Evolutionary conservation across 1,140 invertebrate genomes (phyloP), one percentile per base, ranked within the genome.

Genomic region (Drosophila pallidifrons): DNA sequence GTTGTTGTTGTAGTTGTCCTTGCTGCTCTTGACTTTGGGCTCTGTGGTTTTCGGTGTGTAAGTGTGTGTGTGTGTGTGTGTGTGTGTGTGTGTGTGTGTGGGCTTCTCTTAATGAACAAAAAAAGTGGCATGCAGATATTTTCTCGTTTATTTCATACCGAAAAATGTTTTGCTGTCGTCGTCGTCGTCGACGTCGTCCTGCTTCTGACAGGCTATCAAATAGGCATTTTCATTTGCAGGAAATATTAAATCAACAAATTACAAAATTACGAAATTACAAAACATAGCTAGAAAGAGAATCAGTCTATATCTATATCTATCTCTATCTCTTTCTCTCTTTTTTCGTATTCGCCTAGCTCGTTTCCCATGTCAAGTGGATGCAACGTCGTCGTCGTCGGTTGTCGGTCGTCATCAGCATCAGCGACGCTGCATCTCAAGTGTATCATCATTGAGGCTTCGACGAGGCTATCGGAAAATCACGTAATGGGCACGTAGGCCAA

Each of bases 401-500:
- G 20, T 20, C 20, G 20, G 20, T 20, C 61, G 57, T 32, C 52
- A 58, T 67, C 46, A 47, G 61, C 71, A 60, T 74, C 71, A 60
- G 54, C 49, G 55, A 51, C 35, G 46, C 64, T 70, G 64, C 74
- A 63, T 57, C 66, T 79, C 77, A 76, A 79, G 77, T 76, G 77
- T 73, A 65, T 57, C 68, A 45, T 61, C 75, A 64, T 75, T 61
- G 7, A 25, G 20, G 20, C 20, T 4, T 32, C 32, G 72, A 60
- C 46, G 82, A 73, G 82, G 87, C 83, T 87, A 87, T 87, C 73
- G 79, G 82, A 74, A 88, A 87, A 87, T 88, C 82, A 88, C 82
- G 82, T 87, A 87, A 87, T 87, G 77, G 82, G 82, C 82, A 87
- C 82, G 82, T 88, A 88, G 77, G 59, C 83, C 83, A 87, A 87